Evolutionary conservation across 2,797 vertebrate species (phyloP).

Genomic region (Gadopsis bispinosus): DNA sequence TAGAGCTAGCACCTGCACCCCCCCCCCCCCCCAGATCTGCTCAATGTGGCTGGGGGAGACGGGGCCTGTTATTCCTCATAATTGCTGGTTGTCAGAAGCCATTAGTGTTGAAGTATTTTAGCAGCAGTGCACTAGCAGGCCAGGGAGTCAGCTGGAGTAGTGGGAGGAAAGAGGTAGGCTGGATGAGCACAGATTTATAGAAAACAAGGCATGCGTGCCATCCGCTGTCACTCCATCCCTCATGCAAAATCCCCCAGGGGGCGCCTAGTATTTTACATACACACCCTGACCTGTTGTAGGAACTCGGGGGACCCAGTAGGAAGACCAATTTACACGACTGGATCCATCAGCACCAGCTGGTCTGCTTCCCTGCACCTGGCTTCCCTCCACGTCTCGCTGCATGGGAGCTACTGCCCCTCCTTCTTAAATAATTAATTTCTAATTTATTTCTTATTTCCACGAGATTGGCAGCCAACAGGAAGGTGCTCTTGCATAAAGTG

Average conservation of each 20-base stretch:
- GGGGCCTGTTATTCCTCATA: conserved; percentile 79
- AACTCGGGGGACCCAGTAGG: conserved; percentile 32
- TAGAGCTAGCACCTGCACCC: conserved; percentile 58
- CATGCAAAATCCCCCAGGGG: conserved; percentile 32
- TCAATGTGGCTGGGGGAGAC: conserved; percentile 47
- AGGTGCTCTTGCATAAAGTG: conserved; percentile 58
- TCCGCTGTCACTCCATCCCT: conserved; percentile 47
- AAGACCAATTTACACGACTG: conserved; percentile 55
- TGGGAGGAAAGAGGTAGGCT: conserved; percentile 58
- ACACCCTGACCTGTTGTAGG: conserved; percentile 56
- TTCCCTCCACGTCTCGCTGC: conserved; percentile 32
- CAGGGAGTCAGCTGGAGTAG: conserved; percentile 68
- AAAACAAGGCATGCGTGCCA: conserved; percentile 55
- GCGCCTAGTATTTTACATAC: conserved; percentile 51
- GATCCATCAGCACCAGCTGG: conserved; percentile 61
- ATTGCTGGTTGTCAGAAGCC: conserved; percentile 83
- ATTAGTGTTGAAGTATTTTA: conserved; percentile 77
- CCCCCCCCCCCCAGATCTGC: conserved; percentile 54
- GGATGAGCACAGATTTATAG: conserved; percentile 60
- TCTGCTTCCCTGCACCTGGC: conserved; percentile 39
- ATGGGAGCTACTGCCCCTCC: conserved; percentile 35
- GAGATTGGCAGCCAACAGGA: conserved; percentile 63
- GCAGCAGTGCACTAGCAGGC: conserved; percentile 47
- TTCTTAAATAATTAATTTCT: conserved; percentile 79
- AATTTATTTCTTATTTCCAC: conserved; percentile 75